Evolutionary conservation across 2,797 vertebrate species (phyloP).

Genomic region (Loris lydekkerianus): DNA sequence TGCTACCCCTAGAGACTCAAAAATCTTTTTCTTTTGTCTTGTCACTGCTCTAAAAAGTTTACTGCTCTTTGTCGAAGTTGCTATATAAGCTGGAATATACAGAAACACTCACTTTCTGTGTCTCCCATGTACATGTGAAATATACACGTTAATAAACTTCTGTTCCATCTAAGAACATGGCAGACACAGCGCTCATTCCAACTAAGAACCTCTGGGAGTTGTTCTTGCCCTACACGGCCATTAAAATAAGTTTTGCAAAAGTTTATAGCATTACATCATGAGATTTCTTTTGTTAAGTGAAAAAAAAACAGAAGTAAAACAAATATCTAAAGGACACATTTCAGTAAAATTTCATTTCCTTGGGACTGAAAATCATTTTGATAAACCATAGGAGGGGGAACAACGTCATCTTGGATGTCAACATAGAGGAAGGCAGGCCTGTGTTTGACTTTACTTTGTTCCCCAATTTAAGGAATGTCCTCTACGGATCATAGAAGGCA

Average conservation of each 20-base stretch:
- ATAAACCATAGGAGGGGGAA: background rate
- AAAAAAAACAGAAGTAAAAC: background rate
- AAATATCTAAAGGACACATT: background rate
- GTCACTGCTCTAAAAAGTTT: background rate
- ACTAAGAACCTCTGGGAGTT: background rate
- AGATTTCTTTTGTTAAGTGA: background rate
- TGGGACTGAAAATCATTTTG: background rate
- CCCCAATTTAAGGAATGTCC: background rate
- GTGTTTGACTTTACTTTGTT: background rate
- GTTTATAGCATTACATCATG: background rate
- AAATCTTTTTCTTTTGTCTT: background rate
- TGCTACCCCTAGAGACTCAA: background rate
- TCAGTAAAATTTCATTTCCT: background rate
- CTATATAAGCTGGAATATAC: background rate
- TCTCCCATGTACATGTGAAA: background rate
- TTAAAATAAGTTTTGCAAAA: slow-evolving; percentile 46
- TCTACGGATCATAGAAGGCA: background rate
- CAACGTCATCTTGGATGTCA: background rate
- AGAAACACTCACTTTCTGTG: background rate
- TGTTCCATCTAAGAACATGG: background rate
- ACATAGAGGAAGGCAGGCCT: background rate
- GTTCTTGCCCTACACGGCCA: background rate
- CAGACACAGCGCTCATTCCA: background rate
- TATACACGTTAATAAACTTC: background rate
- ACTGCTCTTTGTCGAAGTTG: background rate